Conservation (phyloP, 2,113 vertebrate genomes). For the Phylloscopus trochiloides region DNA sequence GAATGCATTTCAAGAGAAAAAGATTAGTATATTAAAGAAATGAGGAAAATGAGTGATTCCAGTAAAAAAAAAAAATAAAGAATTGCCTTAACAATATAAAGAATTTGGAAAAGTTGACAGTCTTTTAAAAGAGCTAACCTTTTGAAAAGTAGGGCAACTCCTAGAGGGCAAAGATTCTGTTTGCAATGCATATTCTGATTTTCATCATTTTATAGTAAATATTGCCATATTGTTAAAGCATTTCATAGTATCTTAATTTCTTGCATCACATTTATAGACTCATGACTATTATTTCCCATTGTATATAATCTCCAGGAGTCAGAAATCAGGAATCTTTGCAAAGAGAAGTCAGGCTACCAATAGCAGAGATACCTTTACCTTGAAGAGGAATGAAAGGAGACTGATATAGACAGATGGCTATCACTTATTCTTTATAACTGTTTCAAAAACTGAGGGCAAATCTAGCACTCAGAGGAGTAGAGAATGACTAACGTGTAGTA, state of each 20-base stretch:
- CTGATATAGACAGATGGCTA: not conserved
- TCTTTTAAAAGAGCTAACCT: not conserved
- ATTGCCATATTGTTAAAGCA: not conserved
- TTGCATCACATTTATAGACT: not conserved
- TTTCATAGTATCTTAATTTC: not conserved
- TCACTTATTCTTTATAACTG: not conserved
- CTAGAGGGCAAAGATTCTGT: not conserved
- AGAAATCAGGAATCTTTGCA: not conserved
- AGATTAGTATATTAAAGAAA: not conserved
- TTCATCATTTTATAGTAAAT: not conserved
- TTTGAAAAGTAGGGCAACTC: not conserved
- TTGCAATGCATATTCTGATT: not conserved
- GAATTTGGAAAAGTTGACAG: not conserved
- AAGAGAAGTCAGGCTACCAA: not conserved
- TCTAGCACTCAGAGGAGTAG: not conserved
- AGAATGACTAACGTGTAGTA: not conserved
- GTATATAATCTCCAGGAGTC: not conserved
- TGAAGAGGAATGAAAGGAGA: not conserved
- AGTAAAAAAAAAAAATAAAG: not conserved
- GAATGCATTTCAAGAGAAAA: not conserved
- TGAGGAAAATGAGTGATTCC: not conserved
- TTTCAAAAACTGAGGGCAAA: not conserved
- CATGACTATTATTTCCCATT: not conserved
- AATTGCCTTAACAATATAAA: not conserved
- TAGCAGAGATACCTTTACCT: not conserved